Conservation (phyloP, 2,888 invertebrate genomes). For the Dioctria rufipes region DNA sequence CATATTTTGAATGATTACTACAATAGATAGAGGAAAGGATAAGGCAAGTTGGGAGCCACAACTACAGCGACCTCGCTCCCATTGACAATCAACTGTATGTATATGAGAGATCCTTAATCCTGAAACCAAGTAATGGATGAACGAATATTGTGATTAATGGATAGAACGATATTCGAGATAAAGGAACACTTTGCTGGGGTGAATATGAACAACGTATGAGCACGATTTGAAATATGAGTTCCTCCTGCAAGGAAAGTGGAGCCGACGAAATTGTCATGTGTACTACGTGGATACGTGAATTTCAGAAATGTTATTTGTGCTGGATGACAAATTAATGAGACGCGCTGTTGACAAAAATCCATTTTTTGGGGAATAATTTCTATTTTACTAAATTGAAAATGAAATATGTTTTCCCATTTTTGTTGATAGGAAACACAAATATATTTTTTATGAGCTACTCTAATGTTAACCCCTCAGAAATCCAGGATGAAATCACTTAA, state of each 20-base stretch:
- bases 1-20: constrained; percentile 2
- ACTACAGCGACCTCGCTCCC: background rate
- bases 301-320: background rate
- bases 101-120: background rate
- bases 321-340: background rate
- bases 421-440: no score
- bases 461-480: no score
- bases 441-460: no score
- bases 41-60: background rate
- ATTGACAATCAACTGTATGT: background rate
- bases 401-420: background rate
- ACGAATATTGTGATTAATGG: constrained; percentile 37
- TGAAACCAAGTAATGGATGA: constrained; percentile 6
- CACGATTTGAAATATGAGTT: constrained; percentile 6
- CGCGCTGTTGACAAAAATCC: background rate
- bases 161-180: constrained; percentile 11
- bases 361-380: background rate
- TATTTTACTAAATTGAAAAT: background rate
- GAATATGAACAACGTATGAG: constrained; percentile 1
- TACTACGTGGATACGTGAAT: constrained; percentile 3
- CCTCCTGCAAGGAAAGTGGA: background rate
- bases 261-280: constrained; percentile 2
- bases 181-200: background rate
- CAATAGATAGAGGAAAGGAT: background rate
- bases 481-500: no score